Evolutionary conservation across 2,888 invertebrate genomes (phyloP).

Genomic region (Aphrophora alni): DNA sequence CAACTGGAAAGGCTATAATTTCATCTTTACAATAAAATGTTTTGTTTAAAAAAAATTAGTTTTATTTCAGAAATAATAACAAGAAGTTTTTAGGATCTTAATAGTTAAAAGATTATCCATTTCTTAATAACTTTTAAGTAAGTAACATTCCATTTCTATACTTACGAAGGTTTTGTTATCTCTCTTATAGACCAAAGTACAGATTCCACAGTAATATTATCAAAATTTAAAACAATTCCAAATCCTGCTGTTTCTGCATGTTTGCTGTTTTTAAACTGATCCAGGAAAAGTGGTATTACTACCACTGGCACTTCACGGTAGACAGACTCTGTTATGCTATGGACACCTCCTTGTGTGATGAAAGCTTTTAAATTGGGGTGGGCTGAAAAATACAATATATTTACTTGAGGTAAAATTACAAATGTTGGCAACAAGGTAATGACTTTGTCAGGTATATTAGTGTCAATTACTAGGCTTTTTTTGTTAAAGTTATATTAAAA

Average conservation of each 20-base stretch:
- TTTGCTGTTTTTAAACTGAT: background rate
- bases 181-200: background rate
- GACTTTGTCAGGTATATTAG: background rate
- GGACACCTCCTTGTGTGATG: background rate
- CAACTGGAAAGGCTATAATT: too few relatives aligned
- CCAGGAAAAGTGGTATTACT: background rate
- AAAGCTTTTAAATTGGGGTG: background rate
- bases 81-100: too few relatives aligned
- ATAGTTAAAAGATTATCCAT: too few relatives aligned
- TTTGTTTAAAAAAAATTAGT: too few relatives aligned
- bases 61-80: too few relatives aligned
- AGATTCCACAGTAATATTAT: background rate
- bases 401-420: too few relatives aligned
- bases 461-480: too few relatives aligned
- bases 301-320: background rate
- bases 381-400: too few relatives aligned
- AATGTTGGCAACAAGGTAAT: too few relatives aligned
- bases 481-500: background rate
- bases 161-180: background rate
- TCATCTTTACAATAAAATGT: too few relatives aligned
- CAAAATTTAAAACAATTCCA: background rate
- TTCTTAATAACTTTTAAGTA: too few relatives aligned
- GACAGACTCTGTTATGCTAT: background rate
- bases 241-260: background rate
- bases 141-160: too few relatives aligned